Percentiles rank a stretch among this genome's conserved stretches.
Conservation (phyloP, 1,140 invertebrate species). For the Cherax destructor region DNA sequence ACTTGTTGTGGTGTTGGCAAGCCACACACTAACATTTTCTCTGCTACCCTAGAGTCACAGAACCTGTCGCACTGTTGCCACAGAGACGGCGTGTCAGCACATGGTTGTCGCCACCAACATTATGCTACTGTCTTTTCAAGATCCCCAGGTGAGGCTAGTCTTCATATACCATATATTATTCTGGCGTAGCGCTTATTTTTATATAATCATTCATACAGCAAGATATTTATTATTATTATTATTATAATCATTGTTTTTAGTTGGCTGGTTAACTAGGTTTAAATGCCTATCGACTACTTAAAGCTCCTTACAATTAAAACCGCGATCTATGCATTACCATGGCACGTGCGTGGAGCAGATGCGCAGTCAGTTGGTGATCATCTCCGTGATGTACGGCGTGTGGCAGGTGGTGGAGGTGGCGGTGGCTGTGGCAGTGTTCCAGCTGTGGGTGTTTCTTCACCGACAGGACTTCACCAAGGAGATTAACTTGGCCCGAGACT, state of each 20-base stretch:
- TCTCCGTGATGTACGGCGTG: conserved; percentile 47
- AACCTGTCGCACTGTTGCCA: conserved; percentile 44
- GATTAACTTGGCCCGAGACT: conserved; percentile 29
- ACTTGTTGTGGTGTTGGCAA: no score
- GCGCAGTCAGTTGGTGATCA: conserved; percentile 43
- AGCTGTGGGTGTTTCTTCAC: conserved; percentile 38
- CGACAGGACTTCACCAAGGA: conserved; percentile 35
- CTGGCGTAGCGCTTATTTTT: no score
- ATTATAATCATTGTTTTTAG: no score
- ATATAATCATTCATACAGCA: no score
- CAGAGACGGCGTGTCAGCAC: conserved; percentile 46
- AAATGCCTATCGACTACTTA: no score
- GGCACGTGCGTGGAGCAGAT: not conserved
- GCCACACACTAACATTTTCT: no score
- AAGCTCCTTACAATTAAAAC: no score
- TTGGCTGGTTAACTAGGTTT: no score
- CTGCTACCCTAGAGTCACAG: conserved; percentile 33
- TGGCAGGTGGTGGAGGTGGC: conserved; percentile 46
- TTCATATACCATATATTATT: no score
- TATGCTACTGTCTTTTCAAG: conserved; percentile 51
- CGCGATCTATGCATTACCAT: no score
- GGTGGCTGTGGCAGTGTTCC: conserved; percentile 26
- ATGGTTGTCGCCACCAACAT: conserved; percentile 53
- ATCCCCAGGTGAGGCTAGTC: conserved; percentile 15
- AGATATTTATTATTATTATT: no score